Base-by-base conservation (phyloP, 2,888 invertebrate genomes). In the Papilio protenor region DNA sequence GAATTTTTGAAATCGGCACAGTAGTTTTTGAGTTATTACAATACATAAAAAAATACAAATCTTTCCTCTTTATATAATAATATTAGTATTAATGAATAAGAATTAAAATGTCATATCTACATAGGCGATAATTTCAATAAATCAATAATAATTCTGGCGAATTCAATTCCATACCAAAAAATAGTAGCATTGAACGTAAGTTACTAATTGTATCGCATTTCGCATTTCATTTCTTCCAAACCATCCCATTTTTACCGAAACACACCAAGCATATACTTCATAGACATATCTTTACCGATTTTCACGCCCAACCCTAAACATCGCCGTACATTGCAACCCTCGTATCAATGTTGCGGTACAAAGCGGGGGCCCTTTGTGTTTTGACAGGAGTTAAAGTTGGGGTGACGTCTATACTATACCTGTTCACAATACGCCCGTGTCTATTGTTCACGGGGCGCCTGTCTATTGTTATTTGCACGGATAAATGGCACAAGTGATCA, bases 351-450 rank as follows among this genome's bases (percentile, higher is more conserved):
- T 87, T 87, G 69, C 82, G 83, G 87, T 88, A 92, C 92, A 92
- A 90, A 87, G 85, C 85, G 85, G 82, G 83, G 85, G 84, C 84
- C 85, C 82, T 82, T 85, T 85, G 83, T 92, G 87, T 94, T 94
- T 88, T 94, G 94, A 94, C 94, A 94, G 93, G 90, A 94, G 94
- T 93, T 92, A 94, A 93, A 91, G 86, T 84, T 79, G 86, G 88
- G 88, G 85, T 86, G 87, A 90, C 86, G 85, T 86, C 89, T 89
- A 82, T 40, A 45, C 89, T 89, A 82, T 40, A 45, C 61, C 61
- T 61, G 61, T 11, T n/a, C 80, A 84, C 83, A 84, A 86, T 83
- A 79, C 84, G 84, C 84, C 84, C 83, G 86, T 86, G 86, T 82
- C 81, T 81, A 84, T 86, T 86, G 84, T 85, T 21, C 83, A 85